Conservation (phyloP, 2,797 vertebrate species). For the Microchirus variegatus region DNA sequence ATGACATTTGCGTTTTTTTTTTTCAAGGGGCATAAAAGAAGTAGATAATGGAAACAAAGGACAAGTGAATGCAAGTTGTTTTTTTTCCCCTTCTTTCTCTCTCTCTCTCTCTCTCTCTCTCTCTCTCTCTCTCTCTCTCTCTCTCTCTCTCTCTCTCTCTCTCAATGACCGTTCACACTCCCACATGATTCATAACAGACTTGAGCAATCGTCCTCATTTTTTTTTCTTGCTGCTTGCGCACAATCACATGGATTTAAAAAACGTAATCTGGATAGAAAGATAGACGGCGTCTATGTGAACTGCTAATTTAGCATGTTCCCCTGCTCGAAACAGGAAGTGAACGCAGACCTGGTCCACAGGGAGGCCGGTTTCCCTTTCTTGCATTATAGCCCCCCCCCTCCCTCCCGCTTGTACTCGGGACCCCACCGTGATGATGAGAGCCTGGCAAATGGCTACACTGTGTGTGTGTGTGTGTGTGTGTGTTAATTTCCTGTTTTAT, state of each 20-base stretch:
- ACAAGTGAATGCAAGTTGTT: neutral
- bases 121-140: too few species aligned
- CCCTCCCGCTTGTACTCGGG: slow-evolving; percentile 42
- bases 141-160: too few species aligned
- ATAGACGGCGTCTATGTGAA: slow-evolving; percentile 73
- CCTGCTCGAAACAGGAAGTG: slow-evolving; percentile 72
- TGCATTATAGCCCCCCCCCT: slow-evolving; percentile 34
- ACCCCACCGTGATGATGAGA: slow-evolving; percentile 62
- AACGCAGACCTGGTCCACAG: slow-evolving; percentile 75
- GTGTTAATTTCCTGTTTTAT: slow-evolving; percentile 78
- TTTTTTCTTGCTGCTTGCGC: slow-evolving; percentile 39
- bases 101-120: too few species aligned
- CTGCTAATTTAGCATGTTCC: slow-evolving; percentile 65
- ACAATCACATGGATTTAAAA: slow-evolving; percentile 30
- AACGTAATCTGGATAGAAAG: slow-evolving; percentile 56
- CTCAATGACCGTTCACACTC: slow-evolving; percentile 53
- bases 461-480: slow-evolving; percentile 40
- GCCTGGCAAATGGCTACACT: slow-evolving; percentile 57
- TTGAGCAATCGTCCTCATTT: slow-evolving; percentile 62
- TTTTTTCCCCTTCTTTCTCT: neutral
- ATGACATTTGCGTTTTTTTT: slow-evolving; percentile 3
- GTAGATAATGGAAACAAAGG: slow-evolving; percentile 23
- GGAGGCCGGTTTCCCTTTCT: slow-evolving; percentile 64
- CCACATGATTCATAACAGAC: slow-evolving; percentile 69
- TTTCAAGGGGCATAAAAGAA: neutral